Evolutionary conservation across 2,797 vertebrate genomes (phyloP), one percentile per base, ranked within the genome.

Genomic region (Gymnodraco acuticeps): DNA sequence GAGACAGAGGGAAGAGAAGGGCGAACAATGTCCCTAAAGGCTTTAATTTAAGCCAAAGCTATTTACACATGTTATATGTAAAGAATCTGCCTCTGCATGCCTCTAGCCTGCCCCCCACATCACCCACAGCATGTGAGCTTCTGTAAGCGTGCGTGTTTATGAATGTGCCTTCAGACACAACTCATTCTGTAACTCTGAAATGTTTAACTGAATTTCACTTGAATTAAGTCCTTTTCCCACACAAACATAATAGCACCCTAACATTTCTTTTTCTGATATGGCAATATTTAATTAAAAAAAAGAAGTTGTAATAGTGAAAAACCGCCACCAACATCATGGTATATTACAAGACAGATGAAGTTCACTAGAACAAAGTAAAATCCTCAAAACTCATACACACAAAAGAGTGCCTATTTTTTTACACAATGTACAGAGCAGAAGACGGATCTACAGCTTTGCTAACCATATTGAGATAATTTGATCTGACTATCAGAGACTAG

Each of bases 11-110:
- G 65, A 43, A 59, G 41, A 75, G 71, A 64, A 66, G 70, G 80
- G 43, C 65, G 73, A 38, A 15, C 31, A 46, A 70, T 77, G 64
- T 91, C 91, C 94, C 93, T 82, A 38, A 87, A 93, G 93, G 90
- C 82, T 87, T 93, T 93, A 83, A 93, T 93, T 91, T 93, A 92
- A 90, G 85, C 81, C 66, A 53, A 76, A 79, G 82, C 87, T 90
- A 93, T 94, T 93, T 94, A 92, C 91, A 92, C 92, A 92, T 93
- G 92, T 94, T 93, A 93, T 88, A 94, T 93, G 93, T 94, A 91
- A 93, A 89, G 90, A 91, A 90, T 92, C 88, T 90, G 87, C 86
- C 86, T 81, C 83, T 73, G 82, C 92, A 90, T 86, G 92, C 88
- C 86, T 86, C 78, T 59, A 70, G 87, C 42, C 75, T 72, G 74